Evolutionary conservation across 2,888 invertebrate genomes (phyloP).

Genomic region (Tigriopus californicus): DNA sequence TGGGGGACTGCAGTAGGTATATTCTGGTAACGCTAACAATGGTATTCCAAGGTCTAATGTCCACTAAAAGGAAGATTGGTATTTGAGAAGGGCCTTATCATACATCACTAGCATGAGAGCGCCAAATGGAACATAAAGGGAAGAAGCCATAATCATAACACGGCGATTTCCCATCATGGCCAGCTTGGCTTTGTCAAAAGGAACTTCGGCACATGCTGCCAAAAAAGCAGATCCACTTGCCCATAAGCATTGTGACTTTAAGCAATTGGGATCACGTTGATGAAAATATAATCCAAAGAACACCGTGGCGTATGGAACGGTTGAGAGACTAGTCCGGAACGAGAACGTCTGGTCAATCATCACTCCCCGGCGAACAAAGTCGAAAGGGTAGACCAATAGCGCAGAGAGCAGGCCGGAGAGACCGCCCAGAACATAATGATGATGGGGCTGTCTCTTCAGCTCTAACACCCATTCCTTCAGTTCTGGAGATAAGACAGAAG

Average conservation of each 20-base stretch:
- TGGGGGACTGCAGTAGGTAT: too few species aligned
- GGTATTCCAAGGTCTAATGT: too few species aligned
- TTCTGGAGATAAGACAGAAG: too few species aligned
- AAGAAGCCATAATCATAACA: not conserved
- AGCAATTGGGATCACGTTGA: too few species aligned
- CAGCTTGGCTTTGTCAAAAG: not conserved
- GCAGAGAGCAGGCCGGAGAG: not conserved
- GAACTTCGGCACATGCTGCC: too few species aligned
- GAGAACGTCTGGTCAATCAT: not conserved
- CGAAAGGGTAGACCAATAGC: not conserved
- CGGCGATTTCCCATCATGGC: not conserved
- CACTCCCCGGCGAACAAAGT: conserved; percentile 1
- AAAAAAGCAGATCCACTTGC: not conserved
- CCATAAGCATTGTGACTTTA: too few species aligned
- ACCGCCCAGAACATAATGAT: too few species aligned
- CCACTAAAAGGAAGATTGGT: too few species aligned
- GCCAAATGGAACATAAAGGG: not conserved
- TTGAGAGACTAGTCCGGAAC: not conserved
- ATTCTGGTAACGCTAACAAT: too few species aligned
- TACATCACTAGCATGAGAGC: conserved; percentile 7
- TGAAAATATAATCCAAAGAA: not conserved
- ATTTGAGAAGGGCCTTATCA: not conserved
- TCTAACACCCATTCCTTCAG: too few species aligned
- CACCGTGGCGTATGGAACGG: not conserved
- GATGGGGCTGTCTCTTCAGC: too few species aligned